Percentiles rank a stretch among this genome's conserved stretches.
phyloP scores from a whole-genome alignment of 2,888 invertebrate species.

The Coleophora flavipennella region DNA sequence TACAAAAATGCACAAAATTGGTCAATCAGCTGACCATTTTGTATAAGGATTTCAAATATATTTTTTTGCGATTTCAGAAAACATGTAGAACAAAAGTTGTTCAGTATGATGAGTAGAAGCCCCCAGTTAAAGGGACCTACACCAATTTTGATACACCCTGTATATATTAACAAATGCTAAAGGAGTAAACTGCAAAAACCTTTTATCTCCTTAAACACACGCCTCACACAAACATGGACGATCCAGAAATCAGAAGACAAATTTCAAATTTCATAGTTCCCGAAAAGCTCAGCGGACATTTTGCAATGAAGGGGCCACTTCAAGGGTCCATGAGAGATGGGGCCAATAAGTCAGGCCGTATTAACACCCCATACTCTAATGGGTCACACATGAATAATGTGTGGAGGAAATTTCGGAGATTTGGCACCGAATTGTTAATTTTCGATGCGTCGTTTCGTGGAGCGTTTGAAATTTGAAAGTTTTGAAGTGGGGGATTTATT shows the following conservation, averaged over 20 bases:
- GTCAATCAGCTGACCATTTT: no score
- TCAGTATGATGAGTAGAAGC: no score
- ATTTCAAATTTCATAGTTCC: constrained; percentile 3
- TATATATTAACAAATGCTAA: no score
- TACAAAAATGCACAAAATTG: no score
- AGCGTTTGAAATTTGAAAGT: constrained; percentile 1
- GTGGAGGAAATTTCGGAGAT: constrained; percentile 48
- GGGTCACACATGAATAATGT: constrained; percentile 59
- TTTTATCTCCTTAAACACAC: neutral
- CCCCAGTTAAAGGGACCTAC: no score
- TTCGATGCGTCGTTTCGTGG: constrained; percentile 11
- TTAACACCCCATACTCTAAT: constrained; percentile 57
- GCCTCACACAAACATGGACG: neutral
- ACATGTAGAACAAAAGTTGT: no score
- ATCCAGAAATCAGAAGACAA: constrained; percentile 2
- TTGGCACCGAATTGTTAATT: constrained; percentile 19
- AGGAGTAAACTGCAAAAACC: neutral
- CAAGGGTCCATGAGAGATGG: constrained; percentile 51
- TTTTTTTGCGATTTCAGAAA: no score
- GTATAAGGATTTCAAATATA: no score
- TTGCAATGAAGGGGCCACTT: constrained; percentile 18
- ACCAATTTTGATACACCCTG: no score
- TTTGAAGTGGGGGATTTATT: no score
- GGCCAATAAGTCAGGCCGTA: constrained; percentile 59
- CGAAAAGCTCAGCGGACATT: constrained; percentile 1